phyloP scores from a whole-genome alignment of 2,797 vertebrate genomes.

The Lagodon rhomboides region DNA sequence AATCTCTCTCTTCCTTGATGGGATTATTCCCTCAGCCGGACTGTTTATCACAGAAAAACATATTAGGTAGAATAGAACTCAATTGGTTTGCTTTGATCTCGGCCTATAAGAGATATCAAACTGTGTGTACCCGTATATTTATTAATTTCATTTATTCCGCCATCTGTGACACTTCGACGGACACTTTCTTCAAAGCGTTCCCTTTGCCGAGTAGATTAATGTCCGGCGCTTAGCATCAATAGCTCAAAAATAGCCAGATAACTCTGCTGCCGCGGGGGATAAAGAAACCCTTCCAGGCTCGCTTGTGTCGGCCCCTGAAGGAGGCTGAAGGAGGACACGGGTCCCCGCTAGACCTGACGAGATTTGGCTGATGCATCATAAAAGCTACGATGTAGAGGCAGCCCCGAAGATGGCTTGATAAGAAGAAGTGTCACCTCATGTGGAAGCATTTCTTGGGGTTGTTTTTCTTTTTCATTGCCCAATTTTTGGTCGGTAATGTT shows the following conservation, averaged over 20 bases:
- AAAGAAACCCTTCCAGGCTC: constrained; percentile 60
- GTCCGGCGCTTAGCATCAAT: constrained; percentile 80
- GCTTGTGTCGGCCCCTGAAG: constrained; percentile 41
- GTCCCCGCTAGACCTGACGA: constrained; percentile 36
- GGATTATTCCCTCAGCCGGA: constrained; percentile 81
- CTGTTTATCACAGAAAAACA: constrained; percentile 84
- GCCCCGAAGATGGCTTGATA: constrained; percentile 15
- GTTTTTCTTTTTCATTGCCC: background rate
- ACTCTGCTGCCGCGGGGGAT: constrained; percentile 61
- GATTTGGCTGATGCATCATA: constrained; percentile 50
- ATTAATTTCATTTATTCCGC: constrained; percentile 76
- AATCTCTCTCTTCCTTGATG: constrained; percentile 82
- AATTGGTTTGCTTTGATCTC: constrained; percentile 81
- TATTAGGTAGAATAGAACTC: constrained; percentile 83
- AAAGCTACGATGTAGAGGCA: constrained; percentile 41
- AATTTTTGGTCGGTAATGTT: background rate
- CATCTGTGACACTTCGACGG: constrained; percentile 77
- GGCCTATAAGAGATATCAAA: constrained; percentile 79
- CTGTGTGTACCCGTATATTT: constrained; percentile 76
- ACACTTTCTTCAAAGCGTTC: constrained; percentile 79
- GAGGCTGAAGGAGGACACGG: constrained; percentile 42
- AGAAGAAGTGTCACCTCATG: background rate
- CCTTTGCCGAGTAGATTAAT: constrained; percentile 80
- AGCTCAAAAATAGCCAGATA: constrained; percentile 79
- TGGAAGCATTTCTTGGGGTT: background rate